Evolutionary conservation across 1,140 invertebrate genomes (phyloP).

Genomic region (Heliothis subflexa): DNA sequence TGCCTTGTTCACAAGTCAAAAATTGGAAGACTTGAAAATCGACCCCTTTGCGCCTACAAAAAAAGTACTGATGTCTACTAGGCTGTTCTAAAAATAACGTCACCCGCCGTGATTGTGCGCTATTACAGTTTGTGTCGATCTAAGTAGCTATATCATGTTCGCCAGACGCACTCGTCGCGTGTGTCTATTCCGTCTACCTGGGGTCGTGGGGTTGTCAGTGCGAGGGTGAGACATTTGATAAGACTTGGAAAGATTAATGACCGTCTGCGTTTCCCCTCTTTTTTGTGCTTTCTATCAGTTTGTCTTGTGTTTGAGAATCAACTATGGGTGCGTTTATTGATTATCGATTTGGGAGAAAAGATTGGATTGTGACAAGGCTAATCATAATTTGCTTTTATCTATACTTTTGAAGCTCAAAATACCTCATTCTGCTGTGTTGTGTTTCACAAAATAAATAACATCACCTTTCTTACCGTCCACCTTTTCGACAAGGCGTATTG

Average conservation of each 20-base stretch:
- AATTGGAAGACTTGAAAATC: no score
- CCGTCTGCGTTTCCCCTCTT: slow-evolving; percentile 40
- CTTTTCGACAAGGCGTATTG: not conserved
- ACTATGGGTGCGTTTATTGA: slow-evolving; percentile 21
- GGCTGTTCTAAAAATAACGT: not conserved
- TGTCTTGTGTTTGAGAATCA: slow-evolving; percentile 5
- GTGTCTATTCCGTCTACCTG: slow-evolving; percentile 18
- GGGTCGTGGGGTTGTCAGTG: slow-evolving; percentile 25
- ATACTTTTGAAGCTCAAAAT: no score
- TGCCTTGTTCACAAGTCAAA: no score
- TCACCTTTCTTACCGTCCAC: no score
- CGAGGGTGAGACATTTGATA: slow-evolving; percentile 40
- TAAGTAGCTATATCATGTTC: not conserved
- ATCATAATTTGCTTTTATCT: no score
- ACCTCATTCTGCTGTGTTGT: no score
- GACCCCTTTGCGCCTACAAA: no score
- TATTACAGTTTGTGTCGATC: not conserved
- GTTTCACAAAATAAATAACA: no score
- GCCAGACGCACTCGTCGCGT: slow-evolving; percentile 21
- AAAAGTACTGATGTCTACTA: not conserved
- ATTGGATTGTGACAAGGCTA: not conserved
- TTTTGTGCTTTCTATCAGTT: slow-evolving; percentile 15
- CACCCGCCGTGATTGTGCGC: not conserved
- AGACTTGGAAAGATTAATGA: slow-evolving; percentile 38
- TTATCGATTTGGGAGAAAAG: not conserved